phyloP scores from a whole-genome alignment of 2,113 vertebrate genomes.

The Naja naja region DNA sequence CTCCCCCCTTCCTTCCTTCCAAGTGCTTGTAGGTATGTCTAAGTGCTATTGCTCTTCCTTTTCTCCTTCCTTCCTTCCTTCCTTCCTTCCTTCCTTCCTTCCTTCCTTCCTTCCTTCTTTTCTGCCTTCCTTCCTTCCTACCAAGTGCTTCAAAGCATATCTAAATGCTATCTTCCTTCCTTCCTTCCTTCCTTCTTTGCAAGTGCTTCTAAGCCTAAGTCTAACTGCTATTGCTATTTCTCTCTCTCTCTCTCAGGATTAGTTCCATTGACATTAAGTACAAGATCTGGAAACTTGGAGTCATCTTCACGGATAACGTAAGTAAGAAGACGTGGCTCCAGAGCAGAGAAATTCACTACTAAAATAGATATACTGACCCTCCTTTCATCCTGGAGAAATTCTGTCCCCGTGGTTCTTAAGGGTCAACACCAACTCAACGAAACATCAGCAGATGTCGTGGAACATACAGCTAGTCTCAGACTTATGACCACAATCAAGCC shows the following conservation, averaged over 20 bases:
- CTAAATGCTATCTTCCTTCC: too few species aligned
- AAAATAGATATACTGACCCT: not conserved
- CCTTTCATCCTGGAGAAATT: not conserved
- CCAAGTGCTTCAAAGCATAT: too few species aligned
- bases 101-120: too few species aligned
- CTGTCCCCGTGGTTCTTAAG: not conserved
- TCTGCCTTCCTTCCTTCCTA: too few species aligned
- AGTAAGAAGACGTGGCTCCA: conserved; percentile 51
- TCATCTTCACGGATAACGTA: conserved; percentile 92
- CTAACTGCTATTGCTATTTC: too few species aligned
- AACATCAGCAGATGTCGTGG: not conserved
- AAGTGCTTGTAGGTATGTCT: too few species aligned
- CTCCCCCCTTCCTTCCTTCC: too few species aligned
- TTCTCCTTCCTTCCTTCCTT: too few species aligned
- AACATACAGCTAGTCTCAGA: not conserved
- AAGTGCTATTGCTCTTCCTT: too few species aligned
- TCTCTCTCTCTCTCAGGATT: conserved; percentile 68
- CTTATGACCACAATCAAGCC: not conserved
- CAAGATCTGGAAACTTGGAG: conserved; percentile 94
- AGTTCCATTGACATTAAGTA: conserved; percentile 91
- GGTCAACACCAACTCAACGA: not conserved
- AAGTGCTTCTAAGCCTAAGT: too few species aligned
- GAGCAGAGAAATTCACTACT: not conserved
- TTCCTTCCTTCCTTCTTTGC: too few species aligned
- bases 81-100: too few species aligned